Evolutionary conservation across 2,888 invertebrate species (phyloP), one percentile per base, ranked within the genome.

Genomic region (Agriotes lineatus): DNA sequence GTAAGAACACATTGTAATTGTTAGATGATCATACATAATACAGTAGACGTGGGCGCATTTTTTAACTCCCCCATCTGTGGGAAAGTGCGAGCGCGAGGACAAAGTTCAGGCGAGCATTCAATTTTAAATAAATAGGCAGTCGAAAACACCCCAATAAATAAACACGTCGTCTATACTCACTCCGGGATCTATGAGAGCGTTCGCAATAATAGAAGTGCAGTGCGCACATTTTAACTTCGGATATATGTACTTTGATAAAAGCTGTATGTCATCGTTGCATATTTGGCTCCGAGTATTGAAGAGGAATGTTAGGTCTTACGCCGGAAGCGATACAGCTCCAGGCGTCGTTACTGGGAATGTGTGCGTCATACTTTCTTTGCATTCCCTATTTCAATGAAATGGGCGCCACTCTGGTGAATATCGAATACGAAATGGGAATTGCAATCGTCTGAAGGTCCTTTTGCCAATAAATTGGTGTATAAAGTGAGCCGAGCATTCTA

Each of bases 321-420:
- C 20, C 48, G 19, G 19, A 19, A 20, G 48, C 22, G 48, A 48
- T 48, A 48, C 20, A 25, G 48, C 3, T 12, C 20, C 6, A 1
- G 25, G 5, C 10, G 48, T 19, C 14, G 14, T 39, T 39, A 39
- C 39, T 12, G 12, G 12, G 39, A 39, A 10, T 45, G 48, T 14
- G 48, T 48, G 22, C 25, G 48, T 48, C 48, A 48, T 48, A 48
- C 25, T 48, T 48, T 48, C 48, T 22, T 48, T 48, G 22, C 48
- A 48, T 48, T 48, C 22, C 22, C 5, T 12, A 48, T 48, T 48
- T 48, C 22, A 48, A 48, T 48, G 48, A 20, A 48, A 48, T 25
- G 48, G 48, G 48, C 48, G 48, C 22, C 25, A 18, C n/a, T 48
- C 25, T 25, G 25, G 9, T 22, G 48, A 48, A 48, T 48, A 48